phyloP scores from a whole-genome alignment of 2,888 invertebrate genomes.

The Empis stercorea region DNA sequence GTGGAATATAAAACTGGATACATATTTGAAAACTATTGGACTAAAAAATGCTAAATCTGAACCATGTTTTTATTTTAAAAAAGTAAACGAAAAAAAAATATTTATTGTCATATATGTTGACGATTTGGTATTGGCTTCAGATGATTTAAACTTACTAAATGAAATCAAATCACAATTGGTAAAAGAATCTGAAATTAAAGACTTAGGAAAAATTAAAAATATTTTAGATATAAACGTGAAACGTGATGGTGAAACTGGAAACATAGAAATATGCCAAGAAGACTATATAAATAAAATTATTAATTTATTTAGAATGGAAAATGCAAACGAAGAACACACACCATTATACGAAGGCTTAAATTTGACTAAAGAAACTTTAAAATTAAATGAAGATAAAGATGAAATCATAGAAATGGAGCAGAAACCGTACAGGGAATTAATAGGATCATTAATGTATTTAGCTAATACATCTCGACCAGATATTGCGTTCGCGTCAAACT shows the following conservation, averaged over 20 bases:
- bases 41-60: too few species aligned
- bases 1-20: conserved; percentile 2
- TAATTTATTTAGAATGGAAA: neutral
- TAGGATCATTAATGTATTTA: neutral
- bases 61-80: too few species aligned
- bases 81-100: too few species aligned
- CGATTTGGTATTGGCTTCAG: neutral
- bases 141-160: neutral
- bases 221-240: neutral
- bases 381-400: neutral
- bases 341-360: neutral
- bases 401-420: neutral
- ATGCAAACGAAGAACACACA: neutral
- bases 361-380: too few species aligned
- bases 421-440: neutral
- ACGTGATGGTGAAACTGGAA: neutral
- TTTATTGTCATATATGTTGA: conserved; percentile 1
- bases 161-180: neutral
- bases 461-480: neutral
- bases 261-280: neutral
- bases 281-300: neutral
- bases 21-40: neutral
- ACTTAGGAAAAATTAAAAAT: neutral
- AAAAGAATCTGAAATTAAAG: neutral
- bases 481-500: neutral